Base-by-base conservation (phyloP, 2,888 invertebrate genomes). In the Lacanobia oleracea region DNA sequence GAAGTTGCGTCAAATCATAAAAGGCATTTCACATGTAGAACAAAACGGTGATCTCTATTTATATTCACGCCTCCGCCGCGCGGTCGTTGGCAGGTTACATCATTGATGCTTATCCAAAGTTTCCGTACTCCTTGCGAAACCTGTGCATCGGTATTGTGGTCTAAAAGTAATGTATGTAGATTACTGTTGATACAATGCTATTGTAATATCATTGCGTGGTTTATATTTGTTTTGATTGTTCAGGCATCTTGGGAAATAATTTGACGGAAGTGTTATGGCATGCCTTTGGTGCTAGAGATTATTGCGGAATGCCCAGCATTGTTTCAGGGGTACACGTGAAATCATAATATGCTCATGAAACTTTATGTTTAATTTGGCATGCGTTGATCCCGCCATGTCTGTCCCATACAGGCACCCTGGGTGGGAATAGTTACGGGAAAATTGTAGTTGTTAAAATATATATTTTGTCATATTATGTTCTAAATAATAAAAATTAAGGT, bases 51-150 rank as follows among this genome's bases (percentile, higher is more conserved):
- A 40, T 77, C 65, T 68, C 70, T 59, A 66, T 73, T 21, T 74
- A 74, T 66, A 68, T 53, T 48, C 50, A 54, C 71, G 67, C 18
- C 65, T 43, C 48, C 56, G 7, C 45, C 48, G n/a, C 21, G n/a
- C 53, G 61, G 61, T 81, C 57, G 65, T 64, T 61, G 54, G 56
- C 66, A 43, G 56, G 12, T 79, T 79, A 51, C 83, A 53, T 81
- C 83, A 81, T 48, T 10, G 80, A 70, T 77, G 45, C 6, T 37
- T 43, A 80, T 80, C 81, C 16, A 9, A 23, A 21, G 60, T 66
- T 77, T 79, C 81, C 81, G 66, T 56, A 48, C 33, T 53, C 75
- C 48, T 79, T 77, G 57, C 72, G 67, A 81, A 79, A 77, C 53
- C n/a, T 18, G 23, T 48, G 21, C 60, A 63, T 40, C 40, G 48